Evolutionary conservation across 2,888 invertebrate species (phyloP), one percentile per base, ranked within the genome.

Genomic region (Hypena proboscidalis): DNA sequence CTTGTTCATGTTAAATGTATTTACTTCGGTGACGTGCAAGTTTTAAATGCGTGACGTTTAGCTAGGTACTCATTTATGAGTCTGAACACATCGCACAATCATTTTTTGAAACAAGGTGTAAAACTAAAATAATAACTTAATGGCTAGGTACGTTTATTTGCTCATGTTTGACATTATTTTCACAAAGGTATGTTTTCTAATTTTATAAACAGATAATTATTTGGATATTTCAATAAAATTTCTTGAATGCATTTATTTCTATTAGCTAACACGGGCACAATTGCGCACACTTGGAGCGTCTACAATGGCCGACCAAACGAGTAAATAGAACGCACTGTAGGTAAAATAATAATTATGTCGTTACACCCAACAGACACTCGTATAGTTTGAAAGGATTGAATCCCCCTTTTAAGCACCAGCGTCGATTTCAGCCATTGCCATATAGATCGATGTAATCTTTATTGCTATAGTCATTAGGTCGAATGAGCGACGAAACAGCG

Each of bases 341-440:
- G 59, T 65, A 73, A 64, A 68, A 72, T 71, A 70, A 68, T 78
- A 70, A 78, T 79, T 76, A 77, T 75, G 64, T 74, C 68, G 69
- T 78, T 75, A 60, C 67, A 78, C 70, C 71, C 67, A 77, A 70
- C 76, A 77, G 67, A 77, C 71, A 75, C 73, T 74, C 75, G 72
- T 78, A 79, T 71, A 71, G 67, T 82, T 81, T 74, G 69, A 80
- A 80, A 71, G 72, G 70, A 79, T 79, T 77, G 74, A 83, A 84
- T 82, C 82, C 83, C 82, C 83, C 77, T 73, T 83, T 77, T 76
- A 81, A 83, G 77, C 74, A 79, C 74, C 67, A 64, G 72, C 74
- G 74, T 79, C 71, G 71, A 80, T 82, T 81, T 77, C 72, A 81
- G 67, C 60, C 66, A 42, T 59, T 67, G 60, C 60, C 56, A 44